Evolutionary conservation across 2,113 vertebrate species (phyloP).

Genomic region (Ginglymostoma cirratum): DNA sequence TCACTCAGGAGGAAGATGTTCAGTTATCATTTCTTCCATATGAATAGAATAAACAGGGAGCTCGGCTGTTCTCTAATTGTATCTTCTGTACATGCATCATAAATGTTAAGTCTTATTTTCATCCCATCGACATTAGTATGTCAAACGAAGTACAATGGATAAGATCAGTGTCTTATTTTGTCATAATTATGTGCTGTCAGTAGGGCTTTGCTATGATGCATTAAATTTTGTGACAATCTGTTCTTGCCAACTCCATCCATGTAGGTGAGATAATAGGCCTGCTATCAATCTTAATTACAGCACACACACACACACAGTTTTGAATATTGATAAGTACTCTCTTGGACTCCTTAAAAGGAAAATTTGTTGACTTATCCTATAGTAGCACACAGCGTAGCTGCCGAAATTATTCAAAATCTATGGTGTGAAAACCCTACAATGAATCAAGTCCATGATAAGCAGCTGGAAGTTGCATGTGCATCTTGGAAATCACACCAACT

Average conservation of each 20-base stretch:
- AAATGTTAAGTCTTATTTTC: not conserved
- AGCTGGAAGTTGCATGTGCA: not conserved
- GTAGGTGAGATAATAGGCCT: not conserved
- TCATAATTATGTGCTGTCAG: not conserved
- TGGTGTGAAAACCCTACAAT: not conserved
- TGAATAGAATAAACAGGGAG: not conserved
- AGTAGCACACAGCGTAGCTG: not conserved
- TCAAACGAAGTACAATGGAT: not conserved
- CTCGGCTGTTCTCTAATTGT: not conserved
- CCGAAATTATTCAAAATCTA: not conserved
- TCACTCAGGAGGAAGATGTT: not conserved
- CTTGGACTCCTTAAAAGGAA: not conserved
- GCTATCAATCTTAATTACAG: constrained; percentile 10
- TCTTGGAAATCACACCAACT: not conserved
- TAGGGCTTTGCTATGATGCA: not conserved
- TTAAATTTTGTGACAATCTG: not conserved
- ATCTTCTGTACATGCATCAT: not conserved
- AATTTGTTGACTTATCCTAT: too few relatives aligned
- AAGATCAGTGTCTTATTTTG: not conserved
- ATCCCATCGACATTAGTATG: not conserved
- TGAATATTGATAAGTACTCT: not conserved
- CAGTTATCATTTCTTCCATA: not conserved
- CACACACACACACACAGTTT: not conserved
- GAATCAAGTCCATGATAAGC: not conserved
- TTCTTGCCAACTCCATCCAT: not conserved